These are phyloP conservation scores for Prostheceraeus crozeri DNA, from an alignment of 2,888 invertebrate genomes.

Conservation along the genomic window DNA sequence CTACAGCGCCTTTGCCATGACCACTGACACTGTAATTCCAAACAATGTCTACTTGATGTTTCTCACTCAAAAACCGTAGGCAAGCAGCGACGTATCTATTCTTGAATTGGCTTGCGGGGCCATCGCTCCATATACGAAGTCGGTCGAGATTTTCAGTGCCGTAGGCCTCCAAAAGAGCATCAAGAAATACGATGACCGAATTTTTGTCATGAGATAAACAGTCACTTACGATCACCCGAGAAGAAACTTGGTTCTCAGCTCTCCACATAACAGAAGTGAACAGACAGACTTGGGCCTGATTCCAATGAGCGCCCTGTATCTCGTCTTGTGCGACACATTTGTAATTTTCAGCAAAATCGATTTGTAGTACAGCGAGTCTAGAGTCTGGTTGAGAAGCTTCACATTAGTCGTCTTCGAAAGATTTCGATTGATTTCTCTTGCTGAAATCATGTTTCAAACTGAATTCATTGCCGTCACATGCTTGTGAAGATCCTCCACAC, in stretches of 20 bases:
- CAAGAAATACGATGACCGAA: conserved; percentile 29
- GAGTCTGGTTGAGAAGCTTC: too few relatives aligned
- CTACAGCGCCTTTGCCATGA: conserved; percentile 38
- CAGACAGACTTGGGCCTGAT: conserved; percentile 27
- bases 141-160: conserved; percentile 21
- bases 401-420: too few relatives aligned
- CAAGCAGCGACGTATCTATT: conserved; percentile 30
- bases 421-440: too few relatives aligned
- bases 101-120: conserved; percentile 35
- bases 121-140: conserved; percentile 37
- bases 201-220: conserved; percentile 27
- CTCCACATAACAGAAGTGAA: conserved; percentile 29
- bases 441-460: too few relatives aligned
- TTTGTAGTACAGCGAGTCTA: conserved; percentile 23
- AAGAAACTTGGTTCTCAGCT: conserved; percentile 6
- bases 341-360: conserved; percentile 32
- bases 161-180: conserved; percentile 21
- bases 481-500: too few relatives aligned
- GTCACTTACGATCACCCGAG: conserved; percentile 26
- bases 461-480: too few relatives aligned
- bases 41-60: conserved; percentile 25
- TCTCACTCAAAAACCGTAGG: conserved; percentile 27
- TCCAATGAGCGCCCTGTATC: conserved; percentile 30
- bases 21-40: conserved; percentile 34
- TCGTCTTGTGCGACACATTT: conserved; percentile 32